Percentiles rank a stretch among this genome's conserved stretches.
Conservation (phyloP, 2,797 vertebrate genomes). For the Falco concolor region DNA sequence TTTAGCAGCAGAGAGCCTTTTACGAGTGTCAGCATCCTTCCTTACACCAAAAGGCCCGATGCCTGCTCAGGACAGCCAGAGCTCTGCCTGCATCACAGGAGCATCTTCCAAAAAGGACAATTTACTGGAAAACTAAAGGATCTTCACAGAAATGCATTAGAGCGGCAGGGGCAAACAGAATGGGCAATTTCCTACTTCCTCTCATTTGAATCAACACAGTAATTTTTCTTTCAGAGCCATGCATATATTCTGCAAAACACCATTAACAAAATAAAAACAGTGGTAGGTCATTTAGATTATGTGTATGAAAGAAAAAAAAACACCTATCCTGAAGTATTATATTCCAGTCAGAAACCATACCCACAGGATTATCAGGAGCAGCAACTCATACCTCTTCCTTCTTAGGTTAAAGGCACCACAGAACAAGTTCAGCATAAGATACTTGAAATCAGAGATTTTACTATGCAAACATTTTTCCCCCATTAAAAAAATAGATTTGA, state of each 20-base stretch:
- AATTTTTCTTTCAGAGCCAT: not conserved
- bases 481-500: conserved; percentile 32
- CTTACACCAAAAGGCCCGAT: not conserved
- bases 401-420: not conserved
- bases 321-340: not conserved
- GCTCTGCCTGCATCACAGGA: not conserved
- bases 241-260: not conserved
- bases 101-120: not conserved
- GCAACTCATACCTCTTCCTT: not conserved
- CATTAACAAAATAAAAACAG: not conserved
- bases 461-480: not conserved
- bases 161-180: not conserved
- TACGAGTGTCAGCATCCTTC: not conserved
- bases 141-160: not conserved
- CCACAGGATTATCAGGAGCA: not conserved
- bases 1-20: not conserved
- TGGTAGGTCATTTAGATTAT: not conserved
- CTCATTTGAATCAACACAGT: not conserved
- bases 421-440: not conserved
- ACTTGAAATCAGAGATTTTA: not conserved
- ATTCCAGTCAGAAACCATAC: not conserved
- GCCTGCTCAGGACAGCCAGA: not conserved
- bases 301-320: not conserved
- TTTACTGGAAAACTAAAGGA: not conserved
- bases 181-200: not conserved